Conservation (phyloP, 2,888 invertebrate species). For the Aspidiotus destructor region DNA sequence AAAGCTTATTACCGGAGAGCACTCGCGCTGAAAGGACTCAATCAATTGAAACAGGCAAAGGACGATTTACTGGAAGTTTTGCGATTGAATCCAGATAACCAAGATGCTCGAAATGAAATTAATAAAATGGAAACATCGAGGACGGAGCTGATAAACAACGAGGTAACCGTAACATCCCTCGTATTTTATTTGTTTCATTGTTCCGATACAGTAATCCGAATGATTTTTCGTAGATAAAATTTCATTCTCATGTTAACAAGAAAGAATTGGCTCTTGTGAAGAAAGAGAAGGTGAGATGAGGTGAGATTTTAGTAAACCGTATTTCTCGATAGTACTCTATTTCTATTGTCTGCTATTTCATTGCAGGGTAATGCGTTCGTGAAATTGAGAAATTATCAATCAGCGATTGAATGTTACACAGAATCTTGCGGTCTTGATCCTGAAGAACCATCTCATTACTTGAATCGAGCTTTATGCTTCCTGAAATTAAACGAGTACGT, state of each 20-base stretch:
- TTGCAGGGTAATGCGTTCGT: conserved; percentile 15
- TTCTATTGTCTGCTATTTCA: conserved; percentile 8
- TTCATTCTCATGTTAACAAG: neutral
- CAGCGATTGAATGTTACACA: conserved; percentile 22
- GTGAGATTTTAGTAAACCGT: neutral
- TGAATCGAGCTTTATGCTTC: conserved; percentile 79
- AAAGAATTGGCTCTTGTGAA: conserved; percentile 42
- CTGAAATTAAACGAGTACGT: conserved; percentile 68
- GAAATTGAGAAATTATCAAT: conserved; percentile 32
- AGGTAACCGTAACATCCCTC: too few relatives aligned
- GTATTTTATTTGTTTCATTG: too few relatives aligned
- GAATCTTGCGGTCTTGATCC: conserved; percentile 37
- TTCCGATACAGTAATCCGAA: too few relatives aligned
- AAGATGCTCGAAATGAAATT: conserved; percentile 54
- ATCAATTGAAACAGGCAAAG: conserved; percentile 61
- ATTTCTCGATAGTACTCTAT: conserved; percentile 8
- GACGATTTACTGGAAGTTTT: conserved; percentile 61
- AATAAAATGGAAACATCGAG: conserved; percentile 33
- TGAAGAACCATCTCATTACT: conserved; percentile 68
- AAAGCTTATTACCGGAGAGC: conserved; percentile 79
- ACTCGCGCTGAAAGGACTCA: conserved; percentile 60
- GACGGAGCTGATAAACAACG: conserved; percentile 34
- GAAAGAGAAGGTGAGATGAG: conserved; percentile 39
- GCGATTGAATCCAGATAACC: conserved; percentile 68
- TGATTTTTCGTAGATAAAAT: neutral